These are phyloP conservation scores for Dorcus parallelipipedus DNA, from an alignment of 2,888 invertebrate species.

Conservation along the genomic window DNA sequence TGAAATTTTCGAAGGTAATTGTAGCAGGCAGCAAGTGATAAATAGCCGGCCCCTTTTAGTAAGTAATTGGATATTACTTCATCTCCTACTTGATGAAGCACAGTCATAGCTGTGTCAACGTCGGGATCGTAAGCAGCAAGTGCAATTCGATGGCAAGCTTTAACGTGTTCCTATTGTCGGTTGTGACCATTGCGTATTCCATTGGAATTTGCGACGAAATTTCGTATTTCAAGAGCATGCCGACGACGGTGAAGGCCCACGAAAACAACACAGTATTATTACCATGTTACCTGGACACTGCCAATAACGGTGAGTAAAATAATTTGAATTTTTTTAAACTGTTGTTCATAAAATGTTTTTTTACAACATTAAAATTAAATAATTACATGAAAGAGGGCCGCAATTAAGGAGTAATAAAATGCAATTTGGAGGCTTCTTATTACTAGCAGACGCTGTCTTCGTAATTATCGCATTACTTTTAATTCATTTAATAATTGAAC, in stretches of 20 bases:
- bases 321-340: too few species aligned
- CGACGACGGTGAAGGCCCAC: constrained; percentile 70
- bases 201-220: background rate
- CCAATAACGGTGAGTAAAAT: constrained; percentile 53
- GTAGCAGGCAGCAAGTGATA: background rate
- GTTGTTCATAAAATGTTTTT: too few species aligned
- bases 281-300: constrained; percentile 70
- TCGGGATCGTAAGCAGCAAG: too few species aligned
- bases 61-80: too few species aligned
- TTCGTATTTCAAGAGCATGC: constrained; percentile 61
- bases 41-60: too few species aligned
- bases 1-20: background rate
- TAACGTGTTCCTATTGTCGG: too few species aligned
- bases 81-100: too few species aligned
- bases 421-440: background rate
- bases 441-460: background rate
- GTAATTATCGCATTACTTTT: background rate
- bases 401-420: background rate
- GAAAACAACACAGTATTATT: constrained; percentile 75
- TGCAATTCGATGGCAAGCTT: too few species aligned
- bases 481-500: background rate
- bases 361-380: background rate
- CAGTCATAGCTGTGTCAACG: too few species aligned
- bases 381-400: background rate
- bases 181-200: background rate